Base-by-base conservation (phyloP, 2,113 vertebrate species). In the Manacus vitellinus region DNA sequence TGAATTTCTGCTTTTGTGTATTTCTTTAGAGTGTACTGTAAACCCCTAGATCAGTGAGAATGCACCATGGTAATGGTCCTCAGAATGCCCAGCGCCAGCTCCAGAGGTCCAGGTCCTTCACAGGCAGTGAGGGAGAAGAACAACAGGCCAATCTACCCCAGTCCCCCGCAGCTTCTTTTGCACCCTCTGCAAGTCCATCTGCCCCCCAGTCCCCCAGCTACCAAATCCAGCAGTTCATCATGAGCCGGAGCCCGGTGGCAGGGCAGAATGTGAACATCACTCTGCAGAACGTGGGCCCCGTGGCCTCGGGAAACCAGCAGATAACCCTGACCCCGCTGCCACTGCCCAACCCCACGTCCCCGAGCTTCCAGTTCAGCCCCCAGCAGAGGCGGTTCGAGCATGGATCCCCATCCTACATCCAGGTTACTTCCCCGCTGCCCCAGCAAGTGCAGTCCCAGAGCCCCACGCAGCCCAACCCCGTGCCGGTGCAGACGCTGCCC, bases 11-110 rank as follows among this genome's bases (percentile, higher is more conserved):
- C 65, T 97, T 97, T 91, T 91, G 5, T 97, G 14, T 68, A 14
- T 96, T 97, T 97, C 87, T 91, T 95, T 80, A 97, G 93, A 33
- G 3, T 43, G 8, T 28, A 67, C 55, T 91, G 88, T 97, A 90
- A 96, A 96, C 95, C 44, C 28, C 30, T 90, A 97, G 89, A 97
- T 95, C 96, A 95, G 98, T 66, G 97, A 99, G 98, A 96, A 99
- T 99, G 99, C 99, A 99, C 98, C 99, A 99, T 99, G 99, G 99
- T 97, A 99, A 98, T 94, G 99, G 99, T 97, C 98, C 99, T 96
- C 99, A 99, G 96, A 99, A 98, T 94, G 98, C 98, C 91, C 99
- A 99, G 97, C 98, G 99, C 81, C 99, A 98, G 97, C 98, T 99
- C 73, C 99, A 99, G 97, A 98, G 99, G 94, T 98, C 99, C 89